phyloP scores from a whole-genome alignment of 2,888 invertebrate species.

The Folsomia candida region DNA sequence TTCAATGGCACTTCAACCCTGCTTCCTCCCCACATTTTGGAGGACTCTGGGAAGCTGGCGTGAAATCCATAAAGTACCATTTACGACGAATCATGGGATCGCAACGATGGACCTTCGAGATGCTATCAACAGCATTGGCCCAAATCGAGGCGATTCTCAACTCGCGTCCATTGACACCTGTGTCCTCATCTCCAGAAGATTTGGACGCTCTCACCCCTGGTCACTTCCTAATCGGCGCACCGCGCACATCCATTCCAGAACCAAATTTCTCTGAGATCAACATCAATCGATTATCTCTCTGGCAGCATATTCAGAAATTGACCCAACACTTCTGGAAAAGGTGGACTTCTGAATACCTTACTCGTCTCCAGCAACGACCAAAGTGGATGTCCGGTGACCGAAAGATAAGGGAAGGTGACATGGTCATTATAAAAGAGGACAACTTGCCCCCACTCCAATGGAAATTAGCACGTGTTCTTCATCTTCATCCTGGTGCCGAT shows the following conservation, averaged over 20 bases:
- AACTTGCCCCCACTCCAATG: too few species aligned
- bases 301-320: too few species aligned
- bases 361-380: too few species aligned
- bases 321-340: too few species aligned
- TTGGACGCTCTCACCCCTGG: slow-evolving; percentile 50
- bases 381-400: slow-evolving; percentile 16
- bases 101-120: slow-evolving; percentile 49
- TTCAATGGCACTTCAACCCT: slow-evolving; percentile 53
- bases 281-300: slow-evolving; percentile 20
- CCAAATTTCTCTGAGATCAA: slow-evolving; percentile 3
- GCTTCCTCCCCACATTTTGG: slow-evolving; percentile 52
- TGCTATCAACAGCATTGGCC: slow-evolving; percentile 49
- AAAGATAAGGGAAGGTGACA: slow-evolving; percentile 18
- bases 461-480: slow-evolving; percentile 16
- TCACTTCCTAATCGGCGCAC: slow-evolving; percentile 51
- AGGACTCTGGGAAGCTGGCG: slow-evolving; percentile 52
- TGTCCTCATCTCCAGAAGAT: slow-evolving; percentile 47
- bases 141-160: slow-evolving; percentile 52
- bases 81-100: slow-evolving; percentile 49
- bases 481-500: slow-evolving; percentile 23
- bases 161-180: slow-evolving; percentile 48
- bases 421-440: too few species aligned
- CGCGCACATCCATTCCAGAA: slow-evolving; percentile 32
- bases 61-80: slow-evolving; percentile 52
- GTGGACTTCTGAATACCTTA: too few species aligned